phyloP scores from a whole-genome alignment of 2,888 invertebrate species.

The Tetrapedia diversipes region DNA sequence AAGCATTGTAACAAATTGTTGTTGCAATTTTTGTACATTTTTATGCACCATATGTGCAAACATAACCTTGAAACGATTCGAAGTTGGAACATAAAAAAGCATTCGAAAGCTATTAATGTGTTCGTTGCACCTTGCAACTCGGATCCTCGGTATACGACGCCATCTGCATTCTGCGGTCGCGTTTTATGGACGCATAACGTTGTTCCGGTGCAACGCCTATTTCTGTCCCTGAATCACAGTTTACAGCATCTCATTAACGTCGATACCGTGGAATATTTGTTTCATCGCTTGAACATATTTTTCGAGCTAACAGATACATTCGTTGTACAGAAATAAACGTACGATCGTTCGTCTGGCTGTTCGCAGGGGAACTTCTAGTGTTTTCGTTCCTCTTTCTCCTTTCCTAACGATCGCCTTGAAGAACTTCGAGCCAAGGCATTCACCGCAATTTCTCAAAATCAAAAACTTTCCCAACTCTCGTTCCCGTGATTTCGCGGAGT shows the following conservation, averaged over 20 bases:
- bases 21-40: no score
- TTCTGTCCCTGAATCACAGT: slow-evolving; percentile 1
- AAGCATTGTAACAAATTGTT: no score
- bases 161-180: slow-evolving; percentile 17
- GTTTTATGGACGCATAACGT: background rate
- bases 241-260: background rate
- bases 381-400: background rate
- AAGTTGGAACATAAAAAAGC: background rate
- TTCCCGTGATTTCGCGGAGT: background rate
- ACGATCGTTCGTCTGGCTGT: background rate
- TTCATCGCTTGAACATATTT: no score
- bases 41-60: no score
- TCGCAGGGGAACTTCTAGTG: background rate
- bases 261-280: no score
- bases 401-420: background rate
- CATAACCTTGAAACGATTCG: slow-evolving; percentile 1
- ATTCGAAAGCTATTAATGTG: background rate
- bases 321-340: background rate
- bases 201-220: background rate
- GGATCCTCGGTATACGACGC: slow-evolving; percentile 3
- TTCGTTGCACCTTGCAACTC: background rate
- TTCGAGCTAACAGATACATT: background rate
- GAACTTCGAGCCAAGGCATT: background rate
- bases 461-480: background rate
- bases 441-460: background rate